Evolutionary conservation across 2,888 invertebrate genomes (phyloP).

Genomic region (Coleophora deauratella): DNA sequence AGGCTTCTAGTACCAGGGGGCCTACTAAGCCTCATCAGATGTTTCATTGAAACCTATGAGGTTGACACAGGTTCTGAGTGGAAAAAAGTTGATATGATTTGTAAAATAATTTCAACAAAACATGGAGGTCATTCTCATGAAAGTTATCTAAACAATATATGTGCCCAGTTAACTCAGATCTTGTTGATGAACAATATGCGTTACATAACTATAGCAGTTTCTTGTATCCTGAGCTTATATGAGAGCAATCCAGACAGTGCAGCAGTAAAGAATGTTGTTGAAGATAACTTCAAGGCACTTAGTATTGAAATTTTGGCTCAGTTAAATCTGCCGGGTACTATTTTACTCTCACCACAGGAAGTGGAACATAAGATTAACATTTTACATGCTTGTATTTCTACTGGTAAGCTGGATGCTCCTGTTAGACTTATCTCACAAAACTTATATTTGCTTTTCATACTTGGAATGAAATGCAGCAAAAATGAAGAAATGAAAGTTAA

Average conservation of each 20-base stretch:
- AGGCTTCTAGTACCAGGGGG: constrained; percentile 77
- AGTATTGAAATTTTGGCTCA: constrained; percentile 29
- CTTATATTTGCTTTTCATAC: constrained; percentile 52
- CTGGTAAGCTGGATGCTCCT: constrained; percentile 42
- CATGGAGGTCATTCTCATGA: constrained; percentile 55
- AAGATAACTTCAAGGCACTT: constrained; percentile 39
- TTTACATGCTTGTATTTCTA: constrained; percentile 45
- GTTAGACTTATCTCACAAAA: constrained; percentile 44
- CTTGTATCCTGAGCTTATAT: constrained; percentile 70
- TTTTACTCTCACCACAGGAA: constrained; percentile 48
- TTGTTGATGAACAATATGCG: constrained; percentile 52
- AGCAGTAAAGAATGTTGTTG: constrained; percentile 34
- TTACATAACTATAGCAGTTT: constrained; percentile 64
- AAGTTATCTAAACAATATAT: constrained; percentile 71
- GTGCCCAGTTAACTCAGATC: constrained; percentile 66
- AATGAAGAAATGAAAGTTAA: constrained; percentile 39
- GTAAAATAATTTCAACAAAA: constrained; percentile 75
- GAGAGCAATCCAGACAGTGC: constrained; percentile 59
- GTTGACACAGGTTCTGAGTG: constrained; percentile 76
- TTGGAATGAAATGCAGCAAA: constrained; percentile 47
- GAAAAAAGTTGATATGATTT: constrained; percentile 79
- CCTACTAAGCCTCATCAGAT: constrained; percentile 76
- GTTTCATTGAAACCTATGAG: constrained; percentile 74
- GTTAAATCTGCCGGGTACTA: constrained; percentile 42
- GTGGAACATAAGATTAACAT: constrained; percentile 46